A percentile compares a stretch with the other conserved stretches of the same genome.
These are phyloP conservation scores for Cyprinodon tularosa DNA, from an alignment of 2,113 vertebrate genomes.

Conservation along the genomic window DNA sequence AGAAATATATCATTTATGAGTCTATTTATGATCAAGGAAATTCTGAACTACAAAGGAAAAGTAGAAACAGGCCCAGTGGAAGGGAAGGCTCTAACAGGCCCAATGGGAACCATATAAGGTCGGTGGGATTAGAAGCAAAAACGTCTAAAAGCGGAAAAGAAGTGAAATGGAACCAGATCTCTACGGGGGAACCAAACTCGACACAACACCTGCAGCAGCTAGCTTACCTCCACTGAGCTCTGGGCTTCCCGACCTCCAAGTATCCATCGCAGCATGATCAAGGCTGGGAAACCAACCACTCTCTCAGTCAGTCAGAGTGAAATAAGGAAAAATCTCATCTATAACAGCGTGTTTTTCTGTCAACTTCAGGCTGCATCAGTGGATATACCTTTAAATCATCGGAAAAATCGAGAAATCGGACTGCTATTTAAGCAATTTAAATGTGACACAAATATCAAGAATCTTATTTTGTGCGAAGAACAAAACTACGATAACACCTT, in stretches of 20 bases:
- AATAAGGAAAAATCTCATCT: accelerated
- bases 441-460: too few relatives aligned
- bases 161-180: neutral
- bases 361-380: constrained; percentile 8
- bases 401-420: neutral
- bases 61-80: too few relatives aligned
- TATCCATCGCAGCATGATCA: constrained; percentile 91
- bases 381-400: constrained; percentile 3
- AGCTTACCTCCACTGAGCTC: constrained; percentile 85
- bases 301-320: neutral
- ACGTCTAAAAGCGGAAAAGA: neutral
- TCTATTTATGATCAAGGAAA: too few relatives aligned
- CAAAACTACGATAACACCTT: neutral
- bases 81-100: too few relatives aligned
- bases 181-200: neutral
- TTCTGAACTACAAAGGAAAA: too few relatives aligned
- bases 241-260: constrained; percentile 90
- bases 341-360: neutral
- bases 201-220: neutral
- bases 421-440: accelerated
- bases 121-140: neutral
- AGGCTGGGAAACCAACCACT: neutral
- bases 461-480: accelerated
- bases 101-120: neutral
- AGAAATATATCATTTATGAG: too few relatives aligned